Evolutionary conservation across 2,113 vertebrate species (phyloP).

Genomic region (Elachura formosa): DNA sequence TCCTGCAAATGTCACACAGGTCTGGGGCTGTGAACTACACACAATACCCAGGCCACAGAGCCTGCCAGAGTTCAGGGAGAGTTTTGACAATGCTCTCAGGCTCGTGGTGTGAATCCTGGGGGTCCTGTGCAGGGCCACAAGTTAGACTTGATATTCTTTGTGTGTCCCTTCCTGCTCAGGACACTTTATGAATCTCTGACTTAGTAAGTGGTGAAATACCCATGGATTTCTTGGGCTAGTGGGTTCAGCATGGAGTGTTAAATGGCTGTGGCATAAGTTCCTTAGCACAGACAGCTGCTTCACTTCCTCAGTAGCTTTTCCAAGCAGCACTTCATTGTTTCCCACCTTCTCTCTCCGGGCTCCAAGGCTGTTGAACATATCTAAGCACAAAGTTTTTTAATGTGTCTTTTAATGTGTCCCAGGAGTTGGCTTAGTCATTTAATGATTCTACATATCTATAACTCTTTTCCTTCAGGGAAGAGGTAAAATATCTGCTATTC

Average conservation of each 20-base stretch:
- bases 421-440: background rate
- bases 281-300: background rate
- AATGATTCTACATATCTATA: background rate
- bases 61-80: background rate
- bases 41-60: background rate
- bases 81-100: background rate
- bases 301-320: background rate
- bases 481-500: background rate
- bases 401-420: background rate
- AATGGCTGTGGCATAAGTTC: background rate
- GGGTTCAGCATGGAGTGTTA: background rate
- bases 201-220: background rate
- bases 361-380: background rate
- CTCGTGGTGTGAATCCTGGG: background rate
- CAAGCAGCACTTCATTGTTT: background rate
- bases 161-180: background rate
- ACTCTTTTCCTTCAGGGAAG: background rate
- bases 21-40: background rate
- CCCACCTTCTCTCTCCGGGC: background rate
- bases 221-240: background rate
- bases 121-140: background rate
- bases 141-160: background rate
- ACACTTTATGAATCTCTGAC: background rate
- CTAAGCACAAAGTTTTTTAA: background rate
- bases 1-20: background rate